These are phyloP conservation scores for Chromis chromis DNA, from an alignment of 2,797 vertebrate genomes.

Conservation along the genomic window DNA sequence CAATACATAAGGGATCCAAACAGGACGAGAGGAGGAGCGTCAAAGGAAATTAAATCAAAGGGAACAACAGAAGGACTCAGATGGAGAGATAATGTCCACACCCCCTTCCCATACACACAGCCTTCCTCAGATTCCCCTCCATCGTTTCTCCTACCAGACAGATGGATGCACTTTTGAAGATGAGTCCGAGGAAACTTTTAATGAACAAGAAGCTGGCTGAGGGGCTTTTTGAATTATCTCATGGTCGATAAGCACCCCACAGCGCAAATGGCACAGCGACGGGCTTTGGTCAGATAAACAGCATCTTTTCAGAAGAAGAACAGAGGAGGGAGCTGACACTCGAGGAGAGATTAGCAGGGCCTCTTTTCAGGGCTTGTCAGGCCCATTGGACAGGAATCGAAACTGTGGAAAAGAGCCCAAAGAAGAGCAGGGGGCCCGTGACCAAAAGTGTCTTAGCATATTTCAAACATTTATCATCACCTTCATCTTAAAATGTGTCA, in stretches of 20 bases:
- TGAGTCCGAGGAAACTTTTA: slow-evolving; percentile 80
- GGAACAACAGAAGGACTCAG: slow-evolving; percentile 68
- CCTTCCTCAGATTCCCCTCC: slow-evolving; percentile 38
- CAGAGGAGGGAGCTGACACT: slow-evolving; percentile 78
- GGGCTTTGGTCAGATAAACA: slow-evolving; percentile 82
- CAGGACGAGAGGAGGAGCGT: slow-evolving; percentile 55
- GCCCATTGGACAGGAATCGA: slow-evolving; percentile 64
- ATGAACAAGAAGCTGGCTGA: slow-evolving; percentile 78
- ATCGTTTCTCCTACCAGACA: slow-evolving; percentile 63
- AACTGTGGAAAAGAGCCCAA: slow-evolving; percentile 55
- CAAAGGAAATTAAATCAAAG: slow-evolving; percentile 77
- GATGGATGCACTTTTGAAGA: slow-evolving; percentile 78
- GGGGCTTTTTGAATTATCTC: slow-evolving; percentile 80
- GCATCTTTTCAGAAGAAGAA: slow-evolving; percentile 76
- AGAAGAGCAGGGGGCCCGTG: slow-evolving; percentile 32
- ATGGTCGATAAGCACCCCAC: slow-evolving; percentile 78
- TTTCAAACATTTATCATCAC: slow-evolving; percentile 28
- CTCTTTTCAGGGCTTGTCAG: slow-evolving; percentile 78
- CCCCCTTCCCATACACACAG: slow-evolving; percentile 29
- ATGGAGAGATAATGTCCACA: slow-evolving; percentile 68
- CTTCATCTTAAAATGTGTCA: slow-evolving; percentile 19
- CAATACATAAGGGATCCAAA: slow-evolving; percentile 69
- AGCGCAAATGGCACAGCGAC: slow-evolving; percentile 71
- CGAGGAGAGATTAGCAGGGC: slow-evolving; percentile 75
- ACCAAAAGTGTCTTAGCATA: slow-evolving; percentile 13